Conservation (phyloP, 2,888 invertebrate species). For the Ochropacha duplaris region DNA sequence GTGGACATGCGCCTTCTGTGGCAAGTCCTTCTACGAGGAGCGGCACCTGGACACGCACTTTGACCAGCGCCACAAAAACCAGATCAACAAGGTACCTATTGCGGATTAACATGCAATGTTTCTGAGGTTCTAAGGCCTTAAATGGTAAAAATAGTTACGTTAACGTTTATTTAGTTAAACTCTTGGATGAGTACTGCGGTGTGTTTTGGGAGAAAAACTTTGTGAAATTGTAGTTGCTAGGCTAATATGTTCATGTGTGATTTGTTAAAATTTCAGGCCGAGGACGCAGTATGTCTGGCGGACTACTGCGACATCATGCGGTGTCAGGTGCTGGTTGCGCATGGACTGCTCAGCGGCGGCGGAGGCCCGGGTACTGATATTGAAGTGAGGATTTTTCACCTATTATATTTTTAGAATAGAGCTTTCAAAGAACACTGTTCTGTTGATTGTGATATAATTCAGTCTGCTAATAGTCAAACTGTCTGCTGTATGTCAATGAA, state of each 20-base stretch:
- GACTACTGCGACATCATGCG: conserved; percentile 98
- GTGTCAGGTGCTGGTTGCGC: conserved; percentile 92
- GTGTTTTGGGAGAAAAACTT: background rate
- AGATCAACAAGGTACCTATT: conserved; percentile 88
- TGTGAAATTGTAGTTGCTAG: background rate
- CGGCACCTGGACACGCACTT: conserved; percentile 93
- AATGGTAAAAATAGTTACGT: no score
- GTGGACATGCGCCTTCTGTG: conserved; percentile 96
- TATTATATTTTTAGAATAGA: background rate
- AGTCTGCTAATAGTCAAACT: no score
- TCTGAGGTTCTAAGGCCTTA: no score
- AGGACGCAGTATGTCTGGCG: conserved; percentile 95
- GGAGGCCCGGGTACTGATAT: conserved; percentile 89
- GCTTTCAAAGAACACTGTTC: background rate
- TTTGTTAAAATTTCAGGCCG: conserved; percentile 83
- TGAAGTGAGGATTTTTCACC: conserved; percentile 70
- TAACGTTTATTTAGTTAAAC: no score
- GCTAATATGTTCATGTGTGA: no score
- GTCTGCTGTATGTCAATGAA: no score
- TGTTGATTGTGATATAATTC: background rate
- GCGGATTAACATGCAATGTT: background rate
- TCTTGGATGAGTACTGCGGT: background rate
- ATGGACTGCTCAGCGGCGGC: conserved; percentile 86
- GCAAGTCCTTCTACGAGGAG: conserved; percentile 95
- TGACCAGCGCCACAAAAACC: conserved; percentile 92